Conservation (phyloP, 2,888 invertebrate genomes). For the Drosophila paracracens region DNA sequence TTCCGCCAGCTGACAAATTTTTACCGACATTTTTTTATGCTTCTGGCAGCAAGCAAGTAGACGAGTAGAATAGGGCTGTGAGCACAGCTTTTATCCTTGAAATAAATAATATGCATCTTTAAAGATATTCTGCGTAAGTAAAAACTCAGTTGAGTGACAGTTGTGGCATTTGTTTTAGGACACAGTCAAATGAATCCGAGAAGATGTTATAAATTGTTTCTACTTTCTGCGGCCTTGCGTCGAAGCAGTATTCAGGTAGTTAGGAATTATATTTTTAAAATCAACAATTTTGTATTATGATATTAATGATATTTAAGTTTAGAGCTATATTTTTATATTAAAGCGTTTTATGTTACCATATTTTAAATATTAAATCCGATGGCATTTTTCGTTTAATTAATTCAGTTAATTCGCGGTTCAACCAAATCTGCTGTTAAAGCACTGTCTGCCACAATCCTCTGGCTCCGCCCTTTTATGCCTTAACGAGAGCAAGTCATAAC, state of each 20-base stretch:
- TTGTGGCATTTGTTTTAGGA: conserved; percentile 62
- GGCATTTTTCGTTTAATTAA: not conserved
- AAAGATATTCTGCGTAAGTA: conserved; percentile 32
- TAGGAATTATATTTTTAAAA: not conserved
- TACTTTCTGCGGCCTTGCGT: not conserved
- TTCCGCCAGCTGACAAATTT: conserved; percentile 72
- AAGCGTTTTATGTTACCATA: no score
- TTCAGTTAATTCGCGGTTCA: conserved; percentile 18
- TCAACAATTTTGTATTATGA: not conserved
- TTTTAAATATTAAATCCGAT: not conserved
- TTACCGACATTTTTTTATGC: conserved; percentile 56
- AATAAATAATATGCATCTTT: conserved; percentile 65
- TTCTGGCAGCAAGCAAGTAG: conserved; percentile 25
- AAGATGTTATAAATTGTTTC: conserved; percentile 24
- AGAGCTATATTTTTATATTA: no score
- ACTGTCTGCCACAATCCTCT: not conserved
- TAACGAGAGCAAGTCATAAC: conserved; percentile 49
- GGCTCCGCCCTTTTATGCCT: conserved; percentile 26
- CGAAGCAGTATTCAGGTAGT: conserved; percentile 9
- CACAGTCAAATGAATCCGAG: conserved; percentile 34
- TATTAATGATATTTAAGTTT: not conserved
- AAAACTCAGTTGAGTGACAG: conserved; percentile 60
- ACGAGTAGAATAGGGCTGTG: conserved; percentile 9
- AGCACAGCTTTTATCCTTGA: conserved; percentile 66
- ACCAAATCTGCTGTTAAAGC: conserved; percentile 3